Conservation (phyloP, 2,113 vertebrate genomes). For the Apteryx mantelli region DNA sequence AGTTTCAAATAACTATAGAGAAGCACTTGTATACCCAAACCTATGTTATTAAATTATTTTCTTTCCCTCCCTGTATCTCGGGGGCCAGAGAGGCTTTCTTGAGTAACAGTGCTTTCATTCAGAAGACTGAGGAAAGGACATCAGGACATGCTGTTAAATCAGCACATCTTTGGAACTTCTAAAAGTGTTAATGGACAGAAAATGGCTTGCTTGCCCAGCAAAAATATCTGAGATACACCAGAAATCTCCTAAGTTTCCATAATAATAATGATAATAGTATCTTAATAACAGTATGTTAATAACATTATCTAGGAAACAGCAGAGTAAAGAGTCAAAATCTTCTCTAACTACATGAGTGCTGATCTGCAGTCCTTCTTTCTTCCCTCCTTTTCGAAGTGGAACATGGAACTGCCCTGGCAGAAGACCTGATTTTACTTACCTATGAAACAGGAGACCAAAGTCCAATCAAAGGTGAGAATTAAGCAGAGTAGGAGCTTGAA, state of each 20-base stretch:
- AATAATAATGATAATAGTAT: background rate
- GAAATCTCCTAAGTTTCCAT: constrained; percentile 24
- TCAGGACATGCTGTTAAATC: background rate
- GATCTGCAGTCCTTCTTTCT: background rate
- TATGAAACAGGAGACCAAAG: background rate
- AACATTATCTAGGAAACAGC: background rate
- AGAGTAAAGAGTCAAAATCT: background rate
- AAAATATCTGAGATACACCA: constrained; percentile 13
- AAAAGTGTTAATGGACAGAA: background rate
- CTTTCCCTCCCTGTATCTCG: background rate
- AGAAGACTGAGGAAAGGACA: background rate
- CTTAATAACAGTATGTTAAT: too few species aligned
- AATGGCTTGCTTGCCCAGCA: background rate
- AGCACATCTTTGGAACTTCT: background rate
- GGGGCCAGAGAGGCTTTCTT: background rate
- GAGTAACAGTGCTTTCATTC: background rate
- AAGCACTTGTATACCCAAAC: background rate
- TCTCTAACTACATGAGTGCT: background rate
- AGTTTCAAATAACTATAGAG: background rate
- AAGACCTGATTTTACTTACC: background rate
- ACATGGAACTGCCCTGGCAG: background rate
- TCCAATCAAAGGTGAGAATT: background rate
- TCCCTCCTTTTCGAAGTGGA: background rate
- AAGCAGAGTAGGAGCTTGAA: background rate
- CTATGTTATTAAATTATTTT: background rate